Base-by-base conservation (phyloP, 2,888 invertebrate species). In the Ophion ventricosus region DNA sequence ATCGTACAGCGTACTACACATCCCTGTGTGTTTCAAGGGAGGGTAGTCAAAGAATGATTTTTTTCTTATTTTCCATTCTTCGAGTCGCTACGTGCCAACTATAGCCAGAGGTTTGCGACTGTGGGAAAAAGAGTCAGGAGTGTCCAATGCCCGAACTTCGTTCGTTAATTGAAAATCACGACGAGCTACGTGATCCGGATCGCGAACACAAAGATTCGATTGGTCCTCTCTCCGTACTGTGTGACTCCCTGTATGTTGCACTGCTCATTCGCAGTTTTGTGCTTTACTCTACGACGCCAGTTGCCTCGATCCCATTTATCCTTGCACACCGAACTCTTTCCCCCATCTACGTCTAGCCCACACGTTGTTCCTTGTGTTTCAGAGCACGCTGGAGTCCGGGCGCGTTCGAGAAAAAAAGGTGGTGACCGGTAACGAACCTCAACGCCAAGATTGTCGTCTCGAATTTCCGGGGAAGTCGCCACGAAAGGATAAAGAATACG, bases 141-240 rank as follows among this genome's bases (percentile, higher is more conserved):
- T 73, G 43, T 75, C 78, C 78, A 43, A 74, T n/a, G 63, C 61
- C 57, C 74, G 57, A 82, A 57, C 81, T 83, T 80, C 82, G 82
- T 83, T 86, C 86, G 89, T 89, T 90, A 90, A 90, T 90, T 90
- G 89, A 89, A 89, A 90, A 90, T 90, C 90, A 90, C 90, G 89
- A 88, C 89, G 87, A 89, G 83, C 87, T 89, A 90, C 90, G 90
- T 90, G 90, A 89, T 88, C 74, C 69, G 89, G 87, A 69, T 90
- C 63, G 81, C 79, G 86, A 90, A 88, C 87, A 49, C 84, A 86
- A 77, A 81, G 84, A 86, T 87, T 88, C 89, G 85, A 87, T 88
- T 88, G 88, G 83, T 26, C 67, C 78, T 70, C 14, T 59, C 35
- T 67, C 80, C 57, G 57, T 70, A 57, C 70, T 73, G 82, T 43